A percentile compares a stretch with the other conserved stretches of the same genome.
Evolutionary conservation across 2,888 invertebrate genomes (phyloP).

Genomic region (Tiliacea citrago): DNA sequence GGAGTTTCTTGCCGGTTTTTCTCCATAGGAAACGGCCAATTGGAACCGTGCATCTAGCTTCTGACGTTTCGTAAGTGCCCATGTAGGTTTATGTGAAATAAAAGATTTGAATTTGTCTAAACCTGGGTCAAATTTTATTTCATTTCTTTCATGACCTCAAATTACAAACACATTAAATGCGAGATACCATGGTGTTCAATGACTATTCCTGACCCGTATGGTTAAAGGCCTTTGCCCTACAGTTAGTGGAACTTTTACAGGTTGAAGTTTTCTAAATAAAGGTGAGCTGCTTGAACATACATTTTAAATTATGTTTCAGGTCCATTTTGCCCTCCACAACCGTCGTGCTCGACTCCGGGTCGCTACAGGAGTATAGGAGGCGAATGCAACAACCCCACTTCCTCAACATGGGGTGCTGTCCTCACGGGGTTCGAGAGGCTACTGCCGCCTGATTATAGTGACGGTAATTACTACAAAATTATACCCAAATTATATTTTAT

Average conservation of each 20-base stretch:
- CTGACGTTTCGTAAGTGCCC: too few relatives aligned
- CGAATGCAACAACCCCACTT: conserved; percentile 94
- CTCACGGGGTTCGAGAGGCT: conserved; percentile 92
- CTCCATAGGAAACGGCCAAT: too few relatives aligned
- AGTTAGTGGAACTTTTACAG: neutral
- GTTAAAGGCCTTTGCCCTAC: too few relatives aligned
- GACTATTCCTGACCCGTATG: too few relatives aligned
- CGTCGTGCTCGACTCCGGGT: conserved; percentile 82
- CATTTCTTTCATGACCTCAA: too few relatives aligned
- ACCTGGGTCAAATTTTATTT: too few relatives aligned
- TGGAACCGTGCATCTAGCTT: too few relatives aligned
- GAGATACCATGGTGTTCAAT: too few relatives aligned
- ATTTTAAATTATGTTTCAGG: conserved; percentile 67
- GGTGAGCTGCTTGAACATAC: neutral
- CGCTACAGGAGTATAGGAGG: conserved; percentile 94
- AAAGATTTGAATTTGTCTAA: too few relatives aligned
- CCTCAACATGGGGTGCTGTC: conserved; percentile 93
- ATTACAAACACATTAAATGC: too few relatives aligned
- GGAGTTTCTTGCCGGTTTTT: too few relatives aligned
- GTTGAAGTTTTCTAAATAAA: neutral
- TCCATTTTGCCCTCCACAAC: conserved; percentile 81
- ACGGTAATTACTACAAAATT: conserved; percentile 60
- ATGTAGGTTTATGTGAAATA: too few relatives aligned
- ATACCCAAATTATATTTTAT: neutral
- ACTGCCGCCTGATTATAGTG: conserved; percentile 90